phyloP scores from a whole-genome alignment of 2,797 vertebrate genomes.

The Eulemur albifrons region DNA sequence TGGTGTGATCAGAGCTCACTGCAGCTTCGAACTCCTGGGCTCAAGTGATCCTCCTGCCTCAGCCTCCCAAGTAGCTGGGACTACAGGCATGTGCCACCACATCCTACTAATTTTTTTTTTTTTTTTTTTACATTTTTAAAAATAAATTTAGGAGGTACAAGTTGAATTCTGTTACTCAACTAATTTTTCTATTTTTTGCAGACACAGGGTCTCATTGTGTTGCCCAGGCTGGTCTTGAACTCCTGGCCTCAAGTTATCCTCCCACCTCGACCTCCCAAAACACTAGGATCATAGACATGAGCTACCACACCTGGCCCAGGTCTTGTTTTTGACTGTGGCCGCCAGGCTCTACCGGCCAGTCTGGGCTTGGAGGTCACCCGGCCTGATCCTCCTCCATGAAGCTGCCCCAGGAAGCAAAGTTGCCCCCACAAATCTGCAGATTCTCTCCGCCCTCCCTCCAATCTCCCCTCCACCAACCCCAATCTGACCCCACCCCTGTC shows the following conservation, averaged over 20 bases:
- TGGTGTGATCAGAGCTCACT: not conserved
- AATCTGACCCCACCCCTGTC: not conserved
- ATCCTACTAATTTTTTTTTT: not conserved
- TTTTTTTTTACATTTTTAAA: too few species aligned
- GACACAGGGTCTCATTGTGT: not conserved
- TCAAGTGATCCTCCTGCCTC: not conserved
- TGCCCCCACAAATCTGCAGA: not conserved
- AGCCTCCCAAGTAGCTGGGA: not conserved
- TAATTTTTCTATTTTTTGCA: not conserved
- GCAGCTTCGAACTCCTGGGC: not conserved
- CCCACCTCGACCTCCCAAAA: not conserved
- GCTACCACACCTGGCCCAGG: not conserved
- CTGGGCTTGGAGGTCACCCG: not conserved
- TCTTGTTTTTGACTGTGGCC: not conserved
- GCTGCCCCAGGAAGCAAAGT: not conserved
- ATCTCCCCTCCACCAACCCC: rapidly evolving
- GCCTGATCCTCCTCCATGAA: not conserved
- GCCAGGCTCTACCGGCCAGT: not conserved
- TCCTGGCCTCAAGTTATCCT: not conserved
- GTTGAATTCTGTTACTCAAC: not conserved
- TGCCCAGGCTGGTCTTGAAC: not conserved
- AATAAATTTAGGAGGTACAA: not conserved
- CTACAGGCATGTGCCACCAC: not conserved
- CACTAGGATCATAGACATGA: not conserved
- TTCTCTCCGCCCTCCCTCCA: not conserved